A percentile compares a stretch with the other conserved stretches of the same genome.
These are phyloP conservation scores for Alcedo quadribrachys DNA, from an alignment of 2,797 vertebrate species.

Conservation along the genomic window DNA sequence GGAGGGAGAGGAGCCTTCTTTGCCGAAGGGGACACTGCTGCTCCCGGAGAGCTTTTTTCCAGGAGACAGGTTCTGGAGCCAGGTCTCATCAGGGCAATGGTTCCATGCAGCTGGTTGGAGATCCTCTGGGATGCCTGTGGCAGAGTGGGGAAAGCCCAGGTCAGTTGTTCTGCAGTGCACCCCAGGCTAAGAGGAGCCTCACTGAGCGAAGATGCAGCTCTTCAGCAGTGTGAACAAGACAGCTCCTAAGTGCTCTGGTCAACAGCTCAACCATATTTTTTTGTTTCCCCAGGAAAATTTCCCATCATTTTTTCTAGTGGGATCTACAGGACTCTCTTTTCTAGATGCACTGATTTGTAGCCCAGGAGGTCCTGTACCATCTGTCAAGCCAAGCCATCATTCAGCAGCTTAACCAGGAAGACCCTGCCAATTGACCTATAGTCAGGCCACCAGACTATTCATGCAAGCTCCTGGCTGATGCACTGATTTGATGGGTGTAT, in stretches of 20 bases:
- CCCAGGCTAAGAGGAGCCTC: accelerated
- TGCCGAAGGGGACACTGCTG: neutral
- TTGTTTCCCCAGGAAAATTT: neutral
- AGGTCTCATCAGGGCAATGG: constrained; percentile 76
- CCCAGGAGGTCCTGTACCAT: neutral
- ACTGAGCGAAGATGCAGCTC: neutral
- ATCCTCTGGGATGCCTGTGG: constrained; percentile 76
- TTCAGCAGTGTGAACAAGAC: neutral
- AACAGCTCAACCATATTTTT: neutral
- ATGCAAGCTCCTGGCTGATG: neutral
- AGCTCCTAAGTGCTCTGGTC: neutral
- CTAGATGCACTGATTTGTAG: neutral
- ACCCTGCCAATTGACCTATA: neutral
- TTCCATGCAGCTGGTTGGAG: constrained; percentile 80
- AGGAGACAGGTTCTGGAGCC: constrained; percentile 45
- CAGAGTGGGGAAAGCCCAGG: neutral
- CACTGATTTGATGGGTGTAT: neutral
- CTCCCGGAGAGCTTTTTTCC: constrained; percentile 2
- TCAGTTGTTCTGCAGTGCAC: neutral
- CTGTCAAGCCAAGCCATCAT: neutral
- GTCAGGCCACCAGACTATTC: neutral
- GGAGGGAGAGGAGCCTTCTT: constrained; percentile 16
- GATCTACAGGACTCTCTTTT: neutral
- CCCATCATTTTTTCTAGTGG: accelerated
- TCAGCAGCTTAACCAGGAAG: neutral